Conservation (phyloP, 2,797 vertebrate species). For the Cryptoprocta ferox region DNA sequence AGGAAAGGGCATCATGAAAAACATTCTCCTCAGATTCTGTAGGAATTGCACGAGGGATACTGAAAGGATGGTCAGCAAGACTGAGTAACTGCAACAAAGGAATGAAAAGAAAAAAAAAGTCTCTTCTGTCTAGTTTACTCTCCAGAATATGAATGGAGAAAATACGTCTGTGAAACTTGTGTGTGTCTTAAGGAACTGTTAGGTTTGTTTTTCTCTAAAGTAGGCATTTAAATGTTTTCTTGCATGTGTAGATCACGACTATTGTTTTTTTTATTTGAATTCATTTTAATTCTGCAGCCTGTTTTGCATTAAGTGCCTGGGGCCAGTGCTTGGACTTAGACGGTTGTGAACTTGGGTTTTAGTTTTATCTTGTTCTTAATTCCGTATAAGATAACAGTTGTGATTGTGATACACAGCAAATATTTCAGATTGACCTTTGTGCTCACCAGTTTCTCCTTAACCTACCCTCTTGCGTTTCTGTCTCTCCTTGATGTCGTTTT, state of each 20-base stretch:
- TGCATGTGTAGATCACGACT: background rate
- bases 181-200: background rate
- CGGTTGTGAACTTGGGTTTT: background rate
- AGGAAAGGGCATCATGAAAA: constrained; percentile 75
- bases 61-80: background rate
- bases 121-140: background rate
- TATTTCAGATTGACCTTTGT: background rate
- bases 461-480: background rate
- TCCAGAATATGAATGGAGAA: background rate
- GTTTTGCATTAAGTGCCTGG: background rate
- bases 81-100: background rate
- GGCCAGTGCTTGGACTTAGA: accelerated
- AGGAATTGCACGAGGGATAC: background rate
- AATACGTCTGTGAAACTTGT: background rate
- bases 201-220: background rate
- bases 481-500: background rate
- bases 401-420: background rate
- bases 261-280: background rate
- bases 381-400: background rate
- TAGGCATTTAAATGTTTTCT: background rate
- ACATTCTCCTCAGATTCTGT: background rate
- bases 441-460: background rate
- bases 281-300: background rate
- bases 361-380: background rate
- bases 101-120: background rate